A percentile compares a stretch with the other conserved stretches of the same genome.
Conservation (phyloP, 2,113 vertebrate genomes). For the Trichomycterus rosablanca region DNA sequence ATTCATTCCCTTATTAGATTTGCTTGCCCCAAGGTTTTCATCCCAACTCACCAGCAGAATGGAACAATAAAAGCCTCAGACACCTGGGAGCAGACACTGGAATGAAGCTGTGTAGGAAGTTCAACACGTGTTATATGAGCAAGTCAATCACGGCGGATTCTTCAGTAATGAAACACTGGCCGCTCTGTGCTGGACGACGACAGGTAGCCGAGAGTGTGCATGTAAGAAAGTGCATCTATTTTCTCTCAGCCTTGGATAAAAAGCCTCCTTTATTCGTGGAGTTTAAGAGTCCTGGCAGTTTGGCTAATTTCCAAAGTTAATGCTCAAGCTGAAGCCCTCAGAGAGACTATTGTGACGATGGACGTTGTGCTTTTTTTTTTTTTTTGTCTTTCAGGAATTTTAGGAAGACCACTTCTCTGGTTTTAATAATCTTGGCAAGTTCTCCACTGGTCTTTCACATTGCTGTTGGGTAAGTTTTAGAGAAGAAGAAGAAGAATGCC, state of each 20-base stretch:
- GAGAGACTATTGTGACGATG: conserved; percentile 73
- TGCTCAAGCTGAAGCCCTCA: conserved; percentile 60
- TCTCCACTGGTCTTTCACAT: too few species aligned
- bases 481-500: too few species aligned
- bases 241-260: conserved; percentile 48
- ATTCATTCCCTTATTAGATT: neutral
- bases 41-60: neutral
- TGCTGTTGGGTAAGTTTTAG: too few species aligned
- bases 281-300: conserved; percentile 57
- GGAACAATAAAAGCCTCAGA: neutral
- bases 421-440: too few species aligned
- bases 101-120: neutral
- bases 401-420: too few species aligned
- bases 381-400: conserved; percentile 65
- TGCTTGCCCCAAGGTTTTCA: neutral
- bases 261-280: conserved; percentile 55
- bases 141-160: conserved; percentile 1
- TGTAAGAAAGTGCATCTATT: conserved; percentile 31
- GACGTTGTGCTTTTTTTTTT: conserved; percentile 54
- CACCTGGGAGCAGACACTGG: neutral
- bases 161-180: neutral
- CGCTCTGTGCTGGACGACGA: neutral
- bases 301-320: conserved; percentile 51
- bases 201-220: neutral
- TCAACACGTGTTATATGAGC: neutral